Conservation (phyloP, 2,797 vertebrate species). For the Dryobates pubescens region DNA sequence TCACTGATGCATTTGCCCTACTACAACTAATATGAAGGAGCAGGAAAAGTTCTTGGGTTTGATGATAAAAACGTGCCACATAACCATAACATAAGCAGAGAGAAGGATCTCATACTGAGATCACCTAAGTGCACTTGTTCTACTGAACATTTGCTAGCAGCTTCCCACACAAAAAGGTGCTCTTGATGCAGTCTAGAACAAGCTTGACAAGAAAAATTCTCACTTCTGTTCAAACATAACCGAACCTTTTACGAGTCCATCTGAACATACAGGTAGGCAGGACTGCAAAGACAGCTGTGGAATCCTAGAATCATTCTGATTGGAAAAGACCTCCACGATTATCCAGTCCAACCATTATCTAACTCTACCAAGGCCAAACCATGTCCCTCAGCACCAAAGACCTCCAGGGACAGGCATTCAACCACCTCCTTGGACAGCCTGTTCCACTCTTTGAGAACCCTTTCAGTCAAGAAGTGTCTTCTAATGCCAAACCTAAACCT, state of each 20-base stretch:
- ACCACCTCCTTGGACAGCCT: too few relatives aligned
- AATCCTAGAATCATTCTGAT: not conserved
- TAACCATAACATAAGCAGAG: not conserved
- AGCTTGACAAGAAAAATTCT: not conserved
- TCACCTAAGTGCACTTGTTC: not conserved
- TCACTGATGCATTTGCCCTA: not conserved
- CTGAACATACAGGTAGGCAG: not conserved
- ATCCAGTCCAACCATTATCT: too few relatives aligned
- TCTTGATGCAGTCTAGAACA: not conserved
- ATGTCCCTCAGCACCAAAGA: too few relatives aligned
- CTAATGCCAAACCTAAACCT: too few relatives aligned
- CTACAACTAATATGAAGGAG: not conserved
- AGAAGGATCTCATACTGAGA: not conserved
- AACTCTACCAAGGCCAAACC: too few relatives aligned
- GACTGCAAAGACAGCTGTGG: not conserved
- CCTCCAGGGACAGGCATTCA: too few relatives aligned
- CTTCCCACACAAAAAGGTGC: not conserved
- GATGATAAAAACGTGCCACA: not conserved
- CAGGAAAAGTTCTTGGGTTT: not conserved
- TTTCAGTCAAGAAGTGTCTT: too few relatives aligned
- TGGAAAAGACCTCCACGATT: too few relatives aligned
- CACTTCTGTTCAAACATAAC: not conserved
- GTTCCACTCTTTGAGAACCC: too few relatives aligned
- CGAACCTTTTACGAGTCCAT: not conserved
- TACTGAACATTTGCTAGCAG: not conserved